A percentile compares a stretch with the other conserved stretches of the same genome.
Conservation (phyloP, 2,797 vertebrate genomes). For the Oryzias dopingdopingensis region DNA sequence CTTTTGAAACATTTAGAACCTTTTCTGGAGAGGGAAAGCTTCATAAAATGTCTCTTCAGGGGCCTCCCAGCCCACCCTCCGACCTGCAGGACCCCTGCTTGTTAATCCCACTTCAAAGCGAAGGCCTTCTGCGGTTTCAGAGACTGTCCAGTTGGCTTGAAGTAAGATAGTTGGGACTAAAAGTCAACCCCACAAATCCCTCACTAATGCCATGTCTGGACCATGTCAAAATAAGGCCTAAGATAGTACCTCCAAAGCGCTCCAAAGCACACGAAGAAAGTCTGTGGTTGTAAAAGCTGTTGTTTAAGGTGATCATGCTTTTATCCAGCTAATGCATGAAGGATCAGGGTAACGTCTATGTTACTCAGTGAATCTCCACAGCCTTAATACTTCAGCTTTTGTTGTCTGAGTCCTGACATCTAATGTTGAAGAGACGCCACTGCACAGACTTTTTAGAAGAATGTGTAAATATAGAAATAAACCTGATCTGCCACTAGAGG, state of each 20-base stretch:
- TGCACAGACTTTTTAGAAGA: background rate
- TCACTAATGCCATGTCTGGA: constrained; percentile 9
- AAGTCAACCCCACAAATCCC: constrained; percentile 33
- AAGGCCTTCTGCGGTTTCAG: constrained; percentile 30
- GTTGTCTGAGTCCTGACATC: constrained; percentile 47
- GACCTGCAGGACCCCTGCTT: constrained; percentile 29
- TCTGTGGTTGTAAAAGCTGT: too few species aligned
- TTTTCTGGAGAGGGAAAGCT: constrained; percentile 4
- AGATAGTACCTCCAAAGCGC: background rate
- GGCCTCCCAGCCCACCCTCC: constrained; percentile 20
- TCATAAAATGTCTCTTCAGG: constrained; percentile 8
- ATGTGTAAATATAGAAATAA: background rate
- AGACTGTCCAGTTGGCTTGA: constrained; percentile 27
- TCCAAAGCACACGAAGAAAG: background rate
- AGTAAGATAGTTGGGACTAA: constrained; percentile 34
- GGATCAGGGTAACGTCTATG: too few species aligned
- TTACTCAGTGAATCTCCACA: background rate
- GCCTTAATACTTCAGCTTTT: background rate
- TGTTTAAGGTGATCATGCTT: too few species aligned
- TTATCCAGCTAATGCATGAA: too few species aligned
- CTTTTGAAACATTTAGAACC: background rate
- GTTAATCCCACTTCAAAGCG: constrained; percentile 69
- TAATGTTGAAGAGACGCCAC: constrained; percentile 29
- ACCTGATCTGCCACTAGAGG: constrained; percentile 51
- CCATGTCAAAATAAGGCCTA: constrained; percentile 4